These are phyloP conservation scores for Hippocampus guttulatus DNA, from an alignment of 2,113 vertebrate genomes.

Conservation along the genomic window DNA sequence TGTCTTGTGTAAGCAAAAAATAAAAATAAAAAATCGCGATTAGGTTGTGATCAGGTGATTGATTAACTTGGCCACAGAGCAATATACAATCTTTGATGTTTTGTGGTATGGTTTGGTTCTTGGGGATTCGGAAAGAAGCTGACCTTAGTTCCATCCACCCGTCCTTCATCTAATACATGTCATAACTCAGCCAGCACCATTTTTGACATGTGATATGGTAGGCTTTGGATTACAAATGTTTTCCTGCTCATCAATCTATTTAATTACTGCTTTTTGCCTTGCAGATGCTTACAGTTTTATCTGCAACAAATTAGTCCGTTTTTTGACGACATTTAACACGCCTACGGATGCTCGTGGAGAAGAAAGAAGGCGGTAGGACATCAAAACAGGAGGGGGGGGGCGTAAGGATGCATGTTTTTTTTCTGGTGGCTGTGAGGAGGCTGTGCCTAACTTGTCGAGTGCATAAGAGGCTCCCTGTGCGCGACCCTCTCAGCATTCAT, in stretches of 20 bases:
- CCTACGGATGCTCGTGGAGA: constrained; percentile 3
- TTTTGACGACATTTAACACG: constrained; percentile 17
- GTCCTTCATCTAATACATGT: not conserved
- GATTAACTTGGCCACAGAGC: not conserved
- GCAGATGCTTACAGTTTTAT: not conserved
- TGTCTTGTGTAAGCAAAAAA: too few species aligned
- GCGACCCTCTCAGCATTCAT: constrained; percentile 70
- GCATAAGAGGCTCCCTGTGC: constrained; percentile 74
- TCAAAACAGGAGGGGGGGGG: constrained; percentile 50
- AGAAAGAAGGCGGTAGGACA: constrained; percentile 32
- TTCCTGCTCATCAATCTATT: not conserved
- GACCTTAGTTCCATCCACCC: not conserved
- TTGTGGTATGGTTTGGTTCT: not conserved
- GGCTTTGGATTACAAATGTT: not conserved
- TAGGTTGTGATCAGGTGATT: not conserved
- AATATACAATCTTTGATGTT: not conserved
- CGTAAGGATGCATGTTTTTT: constrained; percentile 45
- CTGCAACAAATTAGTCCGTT: constrained; percentile 2
- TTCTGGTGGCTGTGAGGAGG: constrained; percentile 53
- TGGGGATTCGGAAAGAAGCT: not conserved
- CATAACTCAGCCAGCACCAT: not conserved
- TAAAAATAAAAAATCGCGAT: not conserved
- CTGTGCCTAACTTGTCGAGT: constrained; percentile 67
- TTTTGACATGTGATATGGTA: not conserved
- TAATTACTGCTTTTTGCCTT: not conserved